Evolutionary conservation across 2,888 invertebrate genomes (phyloP), one percentile per base, ranked within the genome.

Genomic region (Saturnia japonica): DNA sequence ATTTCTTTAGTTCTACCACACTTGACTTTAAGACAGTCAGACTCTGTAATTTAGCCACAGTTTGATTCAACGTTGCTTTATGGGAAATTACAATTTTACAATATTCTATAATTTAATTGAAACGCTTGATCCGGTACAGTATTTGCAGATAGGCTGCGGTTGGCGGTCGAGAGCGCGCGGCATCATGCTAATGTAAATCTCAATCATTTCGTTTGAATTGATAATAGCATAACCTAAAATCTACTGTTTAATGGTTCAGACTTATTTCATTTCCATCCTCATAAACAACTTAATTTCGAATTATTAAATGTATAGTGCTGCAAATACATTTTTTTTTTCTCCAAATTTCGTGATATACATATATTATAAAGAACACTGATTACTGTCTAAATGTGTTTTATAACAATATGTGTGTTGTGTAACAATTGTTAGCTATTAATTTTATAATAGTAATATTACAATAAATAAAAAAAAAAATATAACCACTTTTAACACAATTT

Each of bases 91-190:
- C 12, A 43, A 42, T 42, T 8, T n/a, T 22, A 64, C 12, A 43
- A 42, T 42, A 1, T 43, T 70, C 19, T 54, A 42, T 70, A 73
- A 77, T 80, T 81, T 73, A 76, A 79, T 78, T 77, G 72, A 76
- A 78, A 74, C 74, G 76, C 80, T 77, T 77, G 74, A 70, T 73
- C 75, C 70, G 73, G 71, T 47, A 72, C 74, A 76, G 74, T 78
- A 77, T 80, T 75, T 75, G 79, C 77, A 78, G 80, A 81, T 80
- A 76, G 78, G 72, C 45, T 80, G 83, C 70, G 84, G 84, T 82
- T 71, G 81, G 80, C 67, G 79, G 79, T 74, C 19, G 68, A 70
- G 67, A 70, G 70, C 71, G 69, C 73, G 68, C 72, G 69, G 70
- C 72, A 76, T 72, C 74, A 74, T 73, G 74, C 68, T 72, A 69